Evolutionary conservation across 2,888 invertebrate genomes (phyloP).

Genomic region (Agrochola circellaris): DNA sequence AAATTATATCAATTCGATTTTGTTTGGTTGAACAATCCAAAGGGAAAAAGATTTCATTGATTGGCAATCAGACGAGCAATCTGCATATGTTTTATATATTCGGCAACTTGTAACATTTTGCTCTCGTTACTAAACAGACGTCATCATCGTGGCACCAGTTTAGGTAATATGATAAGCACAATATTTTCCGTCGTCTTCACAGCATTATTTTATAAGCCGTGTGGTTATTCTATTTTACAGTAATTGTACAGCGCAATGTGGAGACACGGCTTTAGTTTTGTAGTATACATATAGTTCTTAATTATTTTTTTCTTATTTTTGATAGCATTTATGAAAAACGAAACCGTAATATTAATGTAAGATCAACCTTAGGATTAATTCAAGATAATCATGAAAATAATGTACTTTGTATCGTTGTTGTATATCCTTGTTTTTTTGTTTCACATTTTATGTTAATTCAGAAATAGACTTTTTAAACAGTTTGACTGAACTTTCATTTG

Average conservation of each 20-base stretch:
- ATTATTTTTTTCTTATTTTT: constrained; percentile 60
- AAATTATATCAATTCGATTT: not conserved
- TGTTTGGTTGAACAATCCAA: constrained; percentile 1
- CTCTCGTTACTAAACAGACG: constrained; percentile 3
- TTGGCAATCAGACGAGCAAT: not conserved
- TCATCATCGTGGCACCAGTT: constrained; percentile 22
- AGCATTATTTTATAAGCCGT: constrained; percentile 13
- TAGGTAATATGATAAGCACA: constrained; percentile 43
- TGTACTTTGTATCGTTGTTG: constrained; percentile 68
- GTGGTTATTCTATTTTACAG: constrained; percentile 20
- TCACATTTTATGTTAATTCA: constrained; percentile 72
- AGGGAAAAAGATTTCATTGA: constrained; percentile 15
- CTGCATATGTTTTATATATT: constrained; percentile 22
- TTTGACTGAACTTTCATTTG: constrained; percentile 62
- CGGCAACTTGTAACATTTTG: constrained; percentile 10
- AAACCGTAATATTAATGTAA: constrained; percentile 63
- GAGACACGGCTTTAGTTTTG: constrained; percentile 40
- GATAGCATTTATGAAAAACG: constrained; percentile 71
- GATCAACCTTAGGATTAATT: constrained; percentile 62
- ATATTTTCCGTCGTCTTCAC: constrained; percentile 41
- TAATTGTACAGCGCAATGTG: constrained; percentile 25
- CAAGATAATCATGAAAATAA: constrained; percentile 51
- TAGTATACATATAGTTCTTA: constrained; percentile 50
- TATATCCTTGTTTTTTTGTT: constrained; percentile 69
- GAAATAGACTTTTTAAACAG: constrained; percentile 74